Evolutionary conservation across 1,140 invertebrate genomes (phyloP).

Genomic region (Diprion similis): DNA sequence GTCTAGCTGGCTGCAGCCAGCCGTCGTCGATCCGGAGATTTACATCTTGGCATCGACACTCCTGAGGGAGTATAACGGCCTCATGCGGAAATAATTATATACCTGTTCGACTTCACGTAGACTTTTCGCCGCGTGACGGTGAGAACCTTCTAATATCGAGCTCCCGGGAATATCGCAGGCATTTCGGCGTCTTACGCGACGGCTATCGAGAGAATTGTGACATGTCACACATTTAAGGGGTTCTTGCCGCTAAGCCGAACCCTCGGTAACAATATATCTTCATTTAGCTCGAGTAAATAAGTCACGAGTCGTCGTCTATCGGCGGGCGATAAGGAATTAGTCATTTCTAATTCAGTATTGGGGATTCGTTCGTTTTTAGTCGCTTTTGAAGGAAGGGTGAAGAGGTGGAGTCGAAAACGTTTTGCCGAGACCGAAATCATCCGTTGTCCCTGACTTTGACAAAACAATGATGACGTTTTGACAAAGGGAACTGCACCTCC

Average conservation of each 20-base stretch:
- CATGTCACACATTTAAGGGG: conserved; percentile 25
- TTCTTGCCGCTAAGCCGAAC: conserved; percentile 38
- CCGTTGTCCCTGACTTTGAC: conserved; percentile 11
- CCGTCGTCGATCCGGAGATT: neutral
- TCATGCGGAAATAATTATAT: neutral
- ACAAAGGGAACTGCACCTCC: neutral
- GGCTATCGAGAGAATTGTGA: too few relatives aligned
- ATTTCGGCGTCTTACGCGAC: too few relatives aligned
- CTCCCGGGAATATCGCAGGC: too few relatives aligned
- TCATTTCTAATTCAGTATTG: too few relatives aligned
- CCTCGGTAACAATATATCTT: conserved; percentile 43
- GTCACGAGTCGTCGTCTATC: conserved; percentile 17
- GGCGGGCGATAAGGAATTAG: too few relatives aligned
- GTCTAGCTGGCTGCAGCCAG: too few relatives aligned
- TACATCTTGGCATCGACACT: neutral
- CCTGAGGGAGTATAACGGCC: neutral
- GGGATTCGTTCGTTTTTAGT: too few relatives aligned
- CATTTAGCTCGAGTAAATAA: conserved; percentile 45
- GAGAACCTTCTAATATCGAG: too few relatives aligned
- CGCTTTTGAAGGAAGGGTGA: too few relatives aligned
- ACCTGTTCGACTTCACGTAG: too few relatives aligned
- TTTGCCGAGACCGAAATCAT: neutral
- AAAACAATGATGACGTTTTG: conserved; percentile 15
- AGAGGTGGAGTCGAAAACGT: too few relatives aligned
- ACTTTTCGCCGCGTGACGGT: too few relatives aligned